Base-by-base conservation (phyloP, 2,888 invertebrate species). In the Orthosia gothica region DNA sequence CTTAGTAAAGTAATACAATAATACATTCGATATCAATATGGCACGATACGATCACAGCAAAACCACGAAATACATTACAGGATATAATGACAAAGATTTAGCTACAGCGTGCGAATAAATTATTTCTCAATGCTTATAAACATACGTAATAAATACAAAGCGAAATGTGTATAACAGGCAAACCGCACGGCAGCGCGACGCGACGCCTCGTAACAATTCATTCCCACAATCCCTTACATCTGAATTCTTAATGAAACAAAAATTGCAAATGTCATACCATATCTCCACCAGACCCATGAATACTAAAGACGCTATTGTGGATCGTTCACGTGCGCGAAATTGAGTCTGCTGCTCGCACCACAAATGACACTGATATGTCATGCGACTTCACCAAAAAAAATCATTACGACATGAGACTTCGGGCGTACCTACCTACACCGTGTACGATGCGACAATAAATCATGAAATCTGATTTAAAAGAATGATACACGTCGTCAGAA, bases 401-500 rank as follows among this genome's bases (percentile, higher is more conserved):
- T 75, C 83, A 81, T 83, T 83, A 83, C 78, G 69, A 72, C 66
- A 76, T 68, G 65, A 63, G 63, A 81, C 67, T 74, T 67, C 20
- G 64, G 67, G 47, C 55, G 70, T 77, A 77, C 76, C 80, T 79
- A 74, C 70, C 76, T 75, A 78, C 74, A 74, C 57, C 74, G 49
- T 74, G 84, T 89, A 89, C 89, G 90, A 91, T 86, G 89, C 87
- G 86, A 84, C 89, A 88, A 94, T 94, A 94, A 95, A 95, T 95
- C 94, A 92, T 93, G 90, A 90, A 93, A 93, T 93, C 93, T 93
- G 94, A 94, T 95, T 95, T 94, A 94, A 95, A 95, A 94, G 94
- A 95, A 95, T 95, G 95, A 96, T 95, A 94, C 95, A 93, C 92
- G 95, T 95, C 96, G 94, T 96, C 96, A 95, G 95, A 95, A 96